phyloP scores from a whole-genome alignment of 2,113 vertebrate genomes.

The Catagonus wagneri region DNA sequence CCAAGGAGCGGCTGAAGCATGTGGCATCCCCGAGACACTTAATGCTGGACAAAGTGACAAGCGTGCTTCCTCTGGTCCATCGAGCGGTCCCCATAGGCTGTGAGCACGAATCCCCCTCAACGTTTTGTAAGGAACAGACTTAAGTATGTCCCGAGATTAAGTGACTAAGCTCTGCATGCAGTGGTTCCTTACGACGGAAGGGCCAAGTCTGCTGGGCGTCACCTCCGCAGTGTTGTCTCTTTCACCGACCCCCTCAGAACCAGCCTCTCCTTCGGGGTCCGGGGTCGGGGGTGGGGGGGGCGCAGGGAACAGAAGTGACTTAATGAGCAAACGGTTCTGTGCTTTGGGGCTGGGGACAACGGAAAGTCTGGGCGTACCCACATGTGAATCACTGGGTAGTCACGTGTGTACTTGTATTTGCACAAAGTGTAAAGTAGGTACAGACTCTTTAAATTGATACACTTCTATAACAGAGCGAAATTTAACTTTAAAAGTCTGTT shows the following conservation, averaged over 20 bases:
- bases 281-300: too few species aligned
- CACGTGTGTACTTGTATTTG: neutral
- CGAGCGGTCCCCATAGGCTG: constrained; percentile 94
- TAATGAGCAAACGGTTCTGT: neutral
- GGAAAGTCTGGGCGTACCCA: neutral
- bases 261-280: neutral
- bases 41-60: constrained; percentile 95
- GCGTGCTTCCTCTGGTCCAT: constrained; percentile 94
- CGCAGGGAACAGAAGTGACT: too few species aligned
- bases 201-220: neutral
- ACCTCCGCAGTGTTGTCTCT: neutral
- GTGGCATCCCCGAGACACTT: constrained; percentile 91
- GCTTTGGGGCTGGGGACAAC: neutral
- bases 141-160: constrained; percentile 93
- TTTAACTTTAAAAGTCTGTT: neutral
- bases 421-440: neutral
- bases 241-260: neutral
- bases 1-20: constrained; percentile 95
- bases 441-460: neutral
- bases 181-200: constrained; percentile 90
- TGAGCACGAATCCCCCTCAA: constrained; percentile 95
- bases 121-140: constrained; percentile 95
- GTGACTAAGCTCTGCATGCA: constrained; percentile 96
- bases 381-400: neutral
- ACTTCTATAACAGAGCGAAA: neutral